Evolutionary conservation across 1,140 invertebrate species (phyloP).

Genomic region (Radopholus similis): DNA sequence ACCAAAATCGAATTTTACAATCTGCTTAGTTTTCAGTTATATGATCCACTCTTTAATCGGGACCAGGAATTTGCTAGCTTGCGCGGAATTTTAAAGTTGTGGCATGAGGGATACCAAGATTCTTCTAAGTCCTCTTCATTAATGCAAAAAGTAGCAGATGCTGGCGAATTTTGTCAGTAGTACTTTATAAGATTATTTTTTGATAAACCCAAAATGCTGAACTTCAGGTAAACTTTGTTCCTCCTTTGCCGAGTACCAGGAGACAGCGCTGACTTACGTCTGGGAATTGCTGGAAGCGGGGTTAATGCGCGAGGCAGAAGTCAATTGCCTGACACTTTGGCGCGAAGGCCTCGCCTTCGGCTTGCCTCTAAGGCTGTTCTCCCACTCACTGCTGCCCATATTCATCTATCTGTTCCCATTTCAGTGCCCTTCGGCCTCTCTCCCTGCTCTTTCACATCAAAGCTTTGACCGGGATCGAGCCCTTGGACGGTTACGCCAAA

Average conservation of each 20-base stretch:
- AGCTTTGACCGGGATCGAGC: conserved; percentile 17
- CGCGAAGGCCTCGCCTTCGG: conserved; percentile 14
- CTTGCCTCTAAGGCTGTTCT: background rate
- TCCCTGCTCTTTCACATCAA: conserved; percentile 17
- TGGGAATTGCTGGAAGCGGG: conserved; percentile 21
- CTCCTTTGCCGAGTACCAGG: conserved; percentile 24
- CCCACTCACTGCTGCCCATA: background rate
- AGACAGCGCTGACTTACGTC: conserved; percentile 3
- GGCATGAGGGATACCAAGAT: conserved; percentile 10
- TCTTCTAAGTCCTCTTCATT: background rate
- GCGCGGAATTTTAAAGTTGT: conserved; percentile 6
- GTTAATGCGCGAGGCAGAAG: conserved; percentile 19
- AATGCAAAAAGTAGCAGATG: background rate
- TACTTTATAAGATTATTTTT: conserved; percentile 9
- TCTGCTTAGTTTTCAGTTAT: conserved; percentile 20
- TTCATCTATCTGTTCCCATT: background rate
- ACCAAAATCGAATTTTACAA: background rate
- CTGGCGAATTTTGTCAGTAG: conserved; percentile 19
- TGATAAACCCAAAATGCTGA: background rate
- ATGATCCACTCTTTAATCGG: conserved; percentile 26
- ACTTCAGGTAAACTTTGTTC: conserved; percentile 20
- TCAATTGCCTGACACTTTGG: conserved; percentile 17
- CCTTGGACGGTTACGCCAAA: conserved; percentile 12
- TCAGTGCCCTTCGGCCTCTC: conserved; percentile 14
- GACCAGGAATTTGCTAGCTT: background rate